These are phyloP conservation scores for Leptinotarsa tumamoca DNA, from an alignment of 2,888 invertebrate genomes.

Conservation along the genomic window DNA sequence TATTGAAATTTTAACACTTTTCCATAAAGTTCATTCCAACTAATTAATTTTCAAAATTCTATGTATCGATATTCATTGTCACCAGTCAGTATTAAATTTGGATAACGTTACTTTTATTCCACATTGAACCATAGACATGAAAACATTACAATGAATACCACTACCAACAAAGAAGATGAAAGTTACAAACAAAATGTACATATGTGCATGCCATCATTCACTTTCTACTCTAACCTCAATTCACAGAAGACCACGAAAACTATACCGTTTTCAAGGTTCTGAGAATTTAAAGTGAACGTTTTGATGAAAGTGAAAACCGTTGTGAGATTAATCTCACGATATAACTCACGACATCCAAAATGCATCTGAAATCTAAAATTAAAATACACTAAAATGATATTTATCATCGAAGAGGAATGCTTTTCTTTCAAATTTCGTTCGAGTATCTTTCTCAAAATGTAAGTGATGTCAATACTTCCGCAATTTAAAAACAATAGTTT, in stretches of 20 bases:
- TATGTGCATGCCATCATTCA: constrained; percentile 8
- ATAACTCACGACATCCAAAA: too few relatives aligned
- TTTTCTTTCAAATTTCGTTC: too few relatives aligned
- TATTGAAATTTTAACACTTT: too few relatives aligned
- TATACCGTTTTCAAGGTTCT: constrained; percentile 11
- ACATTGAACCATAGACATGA: not conserved
- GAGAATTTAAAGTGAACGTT: not conserved
- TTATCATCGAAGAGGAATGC: too few relatives aligned
- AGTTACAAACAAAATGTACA: constrained; percentile 4
- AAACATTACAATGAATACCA: not conserved
- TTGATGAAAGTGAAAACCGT: not conserved
- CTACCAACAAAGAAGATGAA: constrained; percentile 7
- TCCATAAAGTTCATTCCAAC: too few relatives aligned
- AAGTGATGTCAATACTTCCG: too few relatives aligned
- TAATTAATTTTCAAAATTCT: too few relatives aligned
- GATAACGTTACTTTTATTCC: too few relatives aligned
- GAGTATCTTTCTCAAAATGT: too few relatives aligned
- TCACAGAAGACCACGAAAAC: not conserved
- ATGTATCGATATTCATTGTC: too few relatives aligned
- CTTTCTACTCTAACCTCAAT: constrained; percentile 24
- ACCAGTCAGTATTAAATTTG: too few relatives aligned
- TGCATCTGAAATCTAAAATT: not conserved
- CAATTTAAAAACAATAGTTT: too few relatives aligned
- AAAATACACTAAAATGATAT: not conserved
- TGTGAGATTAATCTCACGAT: not conserved